Evolutionary conservation across 2,797 vertebrate species (phyloP).

Genomic region (Microctenopoma steveboyesi): DNA sequence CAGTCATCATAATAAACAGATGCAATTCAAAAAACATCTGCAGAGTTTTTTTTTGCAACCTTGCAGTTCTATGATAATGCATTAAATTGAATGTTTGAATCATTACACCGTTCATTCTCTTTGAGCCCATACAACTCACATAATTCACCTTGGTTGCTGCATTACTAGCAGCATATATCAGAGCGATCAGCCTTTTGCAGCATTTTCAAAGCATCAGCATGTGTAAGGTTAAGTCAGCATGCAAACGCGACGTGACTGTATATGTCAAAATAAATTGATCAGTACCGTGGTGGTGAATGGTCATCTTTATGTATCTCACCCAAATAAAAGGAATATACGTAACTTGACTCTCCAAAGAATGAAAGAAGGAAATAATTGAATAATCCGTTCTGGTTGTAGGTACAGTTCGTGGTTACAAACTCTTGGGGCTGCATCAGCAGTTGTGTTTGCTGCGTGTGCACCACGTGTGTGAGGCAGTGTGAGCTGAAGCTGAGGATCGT

Average conservation of each 20-base stretch:
- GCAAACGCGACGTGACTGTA: neutral
- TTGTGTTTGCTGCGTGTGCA: neutral
- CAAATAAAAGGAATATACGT: neutral
- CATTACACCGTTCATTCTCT: neutral
- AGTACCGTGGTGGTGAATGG: neutral
- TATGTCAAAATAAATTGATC: neutral
- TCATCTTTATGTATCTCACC: neutral
- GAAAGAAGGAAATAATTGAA: neutral
- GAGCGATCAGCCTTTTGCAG: neutral
- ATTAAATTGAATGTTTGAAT: neutral
- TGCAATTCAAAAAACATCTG: neutral
- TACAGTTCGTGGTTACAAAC: neutral
- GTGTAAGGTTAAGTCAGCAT: no score
- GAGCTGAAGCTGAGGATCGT: slow-evolving; percentile 8
- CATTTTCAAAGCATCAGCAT: neutral
- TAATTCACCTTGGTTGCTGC: no score
- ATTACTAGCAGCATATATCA: neutral
- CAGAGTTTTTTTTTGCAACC: neutral
- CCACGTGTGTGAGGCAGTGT: neutral
- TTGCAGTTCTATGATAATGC: neutral
- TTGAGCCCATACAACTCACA: neutral
- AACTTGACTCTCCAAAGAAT: neutral
- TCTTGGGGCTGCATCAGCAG: neutral
- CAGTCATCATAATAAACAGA: neutral
- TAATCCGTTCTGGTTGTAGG: neutral